phyloP scores from a whole-genome alignment of 2,888 invertebrate genomes.

The Glaucopsyche alexis region DNA sequence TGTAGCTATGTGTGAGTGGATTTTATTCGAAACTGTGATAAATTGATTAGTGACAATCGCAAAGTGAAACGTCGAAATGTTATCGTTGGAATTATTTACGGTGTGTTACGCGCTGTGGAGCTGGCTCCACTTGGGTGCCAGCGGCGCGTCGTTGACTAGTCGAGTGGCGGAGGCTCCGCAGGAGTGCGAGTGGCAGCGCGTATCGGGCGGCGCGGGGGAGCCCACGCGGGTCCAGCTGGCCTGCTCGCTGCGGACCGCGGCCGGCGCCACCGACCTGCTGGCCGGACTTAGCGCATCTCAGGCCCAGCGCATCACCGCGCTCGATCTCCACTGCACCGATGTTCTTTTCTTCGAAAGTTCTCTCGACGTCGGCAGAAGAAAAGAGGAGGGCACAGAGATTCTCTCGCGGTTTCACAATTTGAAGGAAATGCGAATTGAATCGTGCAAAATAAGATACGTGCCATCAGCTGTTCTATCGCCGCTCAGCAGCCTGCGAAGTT shows the following conservation, averaged over 20 bases:
- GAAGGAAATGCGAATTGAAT: conserved; percentile 85
- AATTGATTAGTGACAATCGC: conserved; percentile 74
- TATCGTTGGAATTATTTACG: conserved; percentile 70
- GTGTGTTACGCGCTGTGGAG: conserved; percentile 66
- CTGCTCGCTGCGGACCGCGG: conserved; percentile 83
- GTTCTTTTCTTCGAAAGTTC: conserved; percentile 86
- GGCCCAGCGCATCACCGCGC: conserved; percentile 84
- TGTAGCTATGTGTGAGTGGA: conserved; percentile 72
- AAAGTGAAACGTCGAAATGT: conserved; percentile 74
- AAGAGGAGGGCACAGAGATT: conserved; percentile 78
- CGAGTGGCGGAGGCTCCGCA: conserved; percentile 83
- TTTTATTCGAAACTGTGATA: conserved; percentile 64
- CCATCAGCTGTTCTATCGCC: conserved; percentile 85
- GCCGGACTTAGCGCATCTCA: conserved; percentile 82
- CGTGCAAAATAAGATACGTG: conserved; percentile 87
- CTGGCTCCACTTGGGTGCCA: conserved; percentile 62
- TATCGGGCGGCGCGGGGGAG: conserved; percentile 76
- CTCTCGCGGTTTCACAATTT: conserved; percentile 82
- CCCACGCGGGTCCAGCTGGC: conserved; percentile 80
- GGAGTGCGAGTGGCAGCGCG: conserved; percentile 86
- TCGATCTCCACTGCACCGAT: conserved; percentile 86
- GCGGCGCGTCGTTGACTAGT: conserved; percentile 72
- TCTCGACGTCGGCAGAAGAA: conserved; percentile 78
- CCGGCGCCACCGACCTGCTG: conserved; percentile 83
- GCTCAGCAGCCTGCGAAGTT: conserved; percentile 82